phyloP scores from a whole-genome alignment of 2,113 vertebrate genomes.

The Perca schrenkii region DNA sequence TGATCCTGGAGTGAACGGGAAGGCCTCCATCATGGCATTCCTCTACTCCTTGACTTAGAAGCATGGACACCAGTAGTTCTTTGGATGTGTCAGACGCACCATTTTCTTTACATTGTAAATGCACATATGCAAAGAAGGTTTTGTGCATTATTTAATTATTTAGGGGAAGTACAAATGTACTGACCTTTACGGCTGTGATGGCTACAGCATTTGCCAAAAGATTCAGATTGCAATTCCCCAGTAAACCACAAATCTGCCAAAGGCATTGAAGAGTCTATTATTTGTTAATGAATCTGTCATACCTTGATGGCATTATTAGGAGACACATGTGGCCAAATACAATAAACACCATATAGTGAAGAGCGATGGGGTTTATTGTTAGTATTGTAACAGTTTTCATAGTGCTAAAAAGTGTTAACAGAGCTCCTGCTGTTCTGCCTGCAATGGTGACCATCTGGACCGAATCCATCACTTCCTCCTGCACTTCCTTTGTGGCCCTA shows the following conservation, averaged over 20 bases:
- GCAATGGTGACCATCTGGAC: conserved; percentile 70
- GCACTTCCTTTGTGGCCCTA: conserved; percentile 35
- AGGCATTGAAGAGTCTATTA: background rate
- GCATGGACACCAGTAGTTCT: background rate
- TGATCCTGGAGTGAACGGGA: conserved; percentile 60
- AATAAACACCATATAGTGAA: conserved; percentile 20
- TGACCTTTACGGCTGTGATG: conserved; percentile 6
- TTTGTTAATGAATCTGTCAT: conserved; percentile 14
- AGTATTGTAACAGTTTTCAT: conserved; percentile 27
- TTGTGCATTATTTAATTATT: background rate
- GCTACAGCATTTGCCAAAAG: conserved; percentile 14
- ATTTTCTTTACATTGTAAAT: background rate
- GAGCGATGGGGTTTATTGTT: conserved; percentile 22
- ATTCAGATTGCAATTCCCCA: conserved; percentile 3
- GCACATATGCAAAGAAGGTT: background rate
- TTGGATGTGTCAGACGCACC: conserved; percentile 4
- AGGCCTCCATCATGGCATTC: conserved; percentile 49
- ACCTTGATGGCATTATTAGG: conserved; percentile 19
- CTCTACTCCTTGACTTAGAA: conserved; percentile 32
- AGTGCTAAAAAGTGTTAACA: conserved; percentile 58
- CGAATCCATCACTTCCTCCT: conserved; percentile 68
- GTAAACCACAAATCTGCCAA: background rate
- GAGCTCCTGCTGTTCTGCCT: conserved; percentile 58
- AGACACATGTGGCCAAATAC: conserved; percentile 20
- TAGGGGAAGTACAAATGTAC: background rate